phyloP scores from a whole-genome alignment of 2,888 invertebrate species.

The Eristalis arbustorum region DNA sequence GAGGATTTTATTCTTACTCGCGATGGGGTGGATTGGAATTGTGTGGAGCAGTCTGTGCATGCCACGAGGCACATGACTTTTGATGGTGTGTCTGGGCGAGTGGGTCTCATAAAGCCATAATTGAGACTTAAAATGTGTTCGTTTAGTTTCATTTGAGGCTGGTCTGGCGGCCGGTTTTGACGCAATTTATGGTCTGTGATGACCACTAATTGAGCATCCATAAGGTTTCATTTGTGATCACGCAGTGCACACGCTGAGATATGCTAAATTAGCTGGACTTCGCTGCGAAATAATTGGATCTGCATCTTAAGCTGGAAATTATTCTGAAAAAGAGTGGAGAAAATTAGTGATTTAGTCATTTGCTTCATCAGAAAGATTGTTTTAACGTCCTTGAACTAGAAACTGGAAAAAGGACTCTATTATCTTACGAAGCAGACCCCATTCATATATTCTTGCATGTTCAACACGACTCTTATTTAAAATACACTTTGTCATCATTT shows the following conservation, averaged over 20 bases:
- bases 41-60: not conserved
- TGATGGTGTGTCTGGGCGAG: conserved; percentile 12
- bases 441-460: not conserved
- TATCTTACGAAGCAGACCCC: too few species aligned
- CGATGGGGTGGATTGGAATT: conserved; percentile 44
- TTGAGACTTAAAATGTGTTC: conserved; percentile 55
- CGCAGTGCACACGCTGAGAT: conserved; percentile 12
- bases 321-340: not conserved
- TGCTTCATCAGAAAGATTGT: too few species aligned
- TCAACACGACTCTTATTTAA: not conserved
- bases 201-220: conserved; percentile 58
- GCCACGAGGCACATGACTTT: not conserved
- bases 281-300: conserved; percentile 10
- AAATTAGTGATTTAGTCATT: too few species aligned
- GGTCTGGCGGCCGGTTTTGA: conserved; percentile 2
- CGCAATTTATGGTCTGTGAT: conserved; percentile 53
- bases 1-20: conserved; percentile 45
- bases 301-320: not conserved
- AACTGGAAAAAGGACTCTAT: too few species aligned
- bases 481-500: not conserved
- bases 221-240: not conserved
- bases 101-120: conserved; percentile 62
- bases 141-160: conserved; percentile 7
- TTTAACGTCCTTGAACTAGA: too few species aligned
- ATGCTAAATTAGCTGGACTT: not conserved